Base-by-base conservation (phyloP, 23 tunicate species). In the Clavelina lepadiformis region DNA sequence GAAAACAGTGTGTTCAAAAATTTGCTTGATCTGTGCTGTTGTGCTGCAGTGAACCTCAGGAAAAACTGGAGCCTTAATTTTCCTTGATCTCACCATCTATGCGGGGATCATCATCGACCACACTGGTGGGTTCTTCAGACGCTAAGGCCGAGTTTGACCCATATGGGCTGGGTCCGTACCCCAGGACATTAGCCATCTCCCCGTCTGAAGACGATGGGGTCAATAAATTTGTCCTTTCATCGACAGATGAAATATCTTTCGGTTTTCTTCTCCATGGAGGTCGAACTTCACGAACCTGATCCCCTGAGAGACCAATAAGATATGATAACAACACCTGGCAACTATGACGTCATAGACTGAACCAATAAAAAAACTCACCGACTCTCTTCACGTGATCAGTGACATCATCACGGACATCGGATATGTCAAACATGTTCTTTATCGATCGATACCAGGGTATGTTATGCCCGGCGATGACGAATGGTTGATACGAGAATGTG, bases 401-500 rank as follows among this genome's bases (percentile, higher is more conserved):
- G 44, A 93, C 82, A 72, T 93, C 98, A 52, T 68, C 72, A 0
- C 88, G 62, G 5, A 93, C 94, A 61, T 93, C 98, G 18, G 88
- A 78, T 2, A 85, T 83, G 59, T 93, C 98, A 31, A 74, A 85
- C 87, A 84, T 75, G 54, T 63, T 73, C 22, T 61, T 72, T 29
- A 93, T 87, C 11, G 92, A 85, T 5, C 94, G 73, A 63, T 93
- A 87, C 98, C 98, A 93, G 0, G 98, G 94, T 24, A 93, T 69
- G 68, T 84, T 78, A 34, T 87, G 94, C 23, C 58, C 94, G 7
- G 68, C 78, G 30, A 38, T 80, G 3, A 74, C 67, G 60, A 68
- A 93, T 18, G 98, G 98, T 30, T 80, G 46, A 45, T 85, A 81
- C 3, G 98, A 68, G 45, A 93, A 93, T 1, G 77, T 74, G 60